Conservation (phyloP, 2,113 vertebrate species). For the Numenius arquata region DNA sequence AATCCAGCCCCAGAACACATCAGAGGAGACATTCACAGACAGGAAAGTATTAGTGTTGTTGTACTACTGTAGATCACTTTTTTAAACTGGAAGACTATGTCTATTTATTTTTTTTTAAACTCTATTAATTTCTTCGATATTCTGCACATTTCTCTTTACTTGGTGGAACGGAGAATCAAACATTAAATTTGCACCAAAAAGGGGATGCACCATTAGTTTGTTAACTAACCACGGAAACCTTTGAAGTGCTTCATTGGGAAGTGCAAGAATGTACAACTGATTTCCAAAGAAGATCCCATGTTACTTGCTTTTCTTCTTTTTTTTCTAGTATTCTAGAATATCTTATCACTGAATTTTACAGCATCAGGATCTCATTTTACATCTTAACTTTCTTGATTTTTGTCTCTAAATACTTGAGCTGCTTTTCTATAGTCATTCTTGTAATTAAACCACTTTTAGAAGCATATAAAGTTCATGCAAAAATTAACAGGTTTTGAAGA, state of each 20-base stretch:
- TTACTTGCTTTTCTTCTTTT: neutral
- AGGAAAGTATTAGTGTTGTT: neutral
- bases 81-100: neutral
- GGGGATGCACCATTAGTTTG: neutral
- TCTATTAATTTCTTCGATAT: neutral
- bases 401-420: neutral
- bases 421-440: neutral
- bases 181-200: neutral
- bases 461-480: neutral
- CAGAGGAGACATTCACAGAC: neutral
- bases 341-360: neutral
- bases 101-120: neutral
- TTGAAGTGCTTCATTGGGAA: neutral
- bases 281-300: neutral
- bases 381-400: neutral
- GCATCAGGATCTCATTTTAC: neutral
- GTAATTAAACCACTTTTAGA: neutral
- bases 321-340: neutral
- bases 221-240: neutral
- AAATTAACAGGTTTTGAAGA: neutral
- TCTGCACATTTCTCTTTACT: neutral
- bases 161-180: neutral
- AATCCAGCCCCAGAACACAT: neutral
- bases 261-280: neutral
- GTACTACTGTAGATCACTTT: neutral